Conservation (phyloP, 2,888 invertebrate genomes). For the Drosophila gaucha region DNA sequence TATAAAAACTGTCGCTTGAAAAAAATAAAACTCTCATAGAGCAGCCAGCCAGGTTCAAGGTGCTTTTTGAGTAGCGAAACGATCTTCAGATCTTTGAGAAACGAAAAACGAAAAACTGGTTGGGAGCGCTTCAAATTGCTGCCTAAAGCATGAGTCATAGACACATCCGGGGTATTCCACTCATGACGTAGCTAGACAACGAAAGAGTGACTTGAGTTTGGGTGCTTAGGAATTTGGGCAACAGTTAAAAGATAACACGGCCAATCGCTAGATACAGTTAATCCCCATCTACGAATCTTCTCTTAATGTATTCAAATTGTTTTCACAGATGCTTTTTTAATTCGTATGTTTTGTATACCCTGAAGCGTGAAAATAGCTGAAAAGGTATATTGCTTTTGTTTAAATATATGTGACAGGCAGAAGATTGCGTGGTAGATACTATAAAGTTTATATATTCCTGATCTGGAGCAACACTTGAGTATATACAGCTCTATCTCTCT, state of each 20-base stretch:
- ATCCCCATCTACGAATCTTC: not conserved
- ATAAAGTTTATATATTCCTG: not conserved
- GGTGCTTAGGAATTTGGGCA: slow-evolving; percentile 15
- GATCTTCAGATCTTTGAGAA: slow-evolving; percentile 19
- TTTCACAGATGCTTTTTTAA: slow-evolving; percentile 36
- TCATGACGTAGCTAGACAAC: slow-evolving; percentile 33
- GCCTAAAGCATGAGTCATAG: slow-evolving; percentile 54
- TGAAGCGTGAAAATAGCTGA: too few species aligned
- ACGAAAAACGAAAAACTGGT: slow-evolving; percentile 32
- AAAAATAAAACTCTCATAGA: slow-evolving; percentile 3
- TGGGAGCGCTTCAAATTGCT: slow-evolving; percentile 29
- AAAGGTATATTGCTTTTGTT: not conserved
- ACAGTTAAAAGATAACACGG: slow-evolving; percentile 1
- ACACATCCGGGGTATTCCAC: slow-evolving; percentile 71
- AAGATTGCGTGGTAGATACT: not conserved
- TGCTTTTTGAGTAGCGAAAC: slow-evolving; percentile 18
- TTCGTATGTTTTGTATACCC: slow-evolving; percentile 5
- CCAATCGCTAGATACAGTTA: not conserved
- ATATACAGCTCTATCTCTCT: not conserved
- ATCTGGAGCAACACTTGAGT: not conserved
- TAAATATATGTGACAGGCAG: not conserved
- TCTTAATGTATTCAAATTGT: slow-evolving; percentile 16
- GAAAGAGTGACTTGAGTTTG: slow-evolving; percentile 1
- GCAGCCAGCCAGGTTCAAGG: slow-evolving; percentile 50
- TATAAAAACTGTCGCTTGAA: slow-evolving; percentile 18